A percentile compares a stretch with the other conserved stretches of the same genome.
phyloP scores from a whole-genome alignment of 2,113 vertebrate genomes.

The Perognathus longimembris region DNA sequence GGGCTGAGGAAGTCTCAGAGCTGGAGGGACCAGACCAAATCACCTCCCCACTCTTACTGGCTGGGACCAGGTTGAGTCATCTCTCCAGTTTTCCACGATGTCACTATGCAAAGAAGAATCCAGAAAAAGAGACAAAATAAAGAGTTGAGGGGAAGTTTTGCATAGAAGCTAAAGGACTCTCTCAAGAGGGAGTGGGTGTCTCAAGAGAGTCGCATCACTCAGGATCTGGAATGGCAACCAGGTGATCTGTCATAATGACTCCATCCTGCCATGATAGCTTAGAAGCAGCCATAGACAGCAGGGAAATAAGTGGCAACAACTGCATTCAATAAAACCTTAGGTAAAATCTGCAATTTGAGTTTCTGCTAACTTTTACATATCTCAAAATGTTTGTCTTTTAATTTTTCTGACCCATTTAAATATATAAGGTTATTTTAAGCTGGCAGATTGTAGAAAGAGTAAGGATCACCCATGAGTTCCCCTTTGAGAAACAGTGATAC shows the following conservation, averaged over 20 bases:
- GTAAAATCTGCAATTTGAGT: background rate
- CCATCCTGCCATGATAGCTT: background rate
- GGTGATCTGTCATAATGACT: background rate
- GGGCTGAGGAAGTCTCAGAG: background rate
- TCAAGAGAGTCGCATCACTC: too few relatives aligned
- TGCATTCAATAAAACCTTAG: background rate
- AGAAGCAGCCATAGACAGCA: background rate
- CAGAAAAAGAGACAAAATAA: too few relatives aligned
- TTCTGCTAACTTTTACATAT: background rate
- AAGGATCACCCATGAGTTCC: background rate
- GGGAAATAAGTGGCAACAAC: background rate
- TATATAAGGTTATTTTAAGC: background rate
- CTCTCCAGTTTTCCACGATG: background rate
- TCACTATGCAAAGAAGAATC: background rate
- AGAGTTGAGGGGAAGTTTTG: background rate
- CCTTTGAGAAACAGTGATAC: background rate
- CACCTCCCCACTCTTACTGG: background rate
- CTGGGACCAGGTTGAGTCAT: too few relatives aligned
- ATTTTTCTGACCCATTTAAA: constrained; percentile 7
- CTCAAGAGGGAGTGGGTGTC: background rate
- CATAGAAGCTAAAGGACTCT: background rate
- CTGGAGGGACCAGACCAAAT: background rate
- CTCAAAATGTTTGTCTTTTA: background rate
- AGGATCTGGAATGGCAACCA: background rate
- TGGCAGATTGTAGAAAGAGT: background rate